phyloP scores from a whole-genome alignment of 1,140 invertebrate genomes.

The Nasonia longicornis region DNA sequence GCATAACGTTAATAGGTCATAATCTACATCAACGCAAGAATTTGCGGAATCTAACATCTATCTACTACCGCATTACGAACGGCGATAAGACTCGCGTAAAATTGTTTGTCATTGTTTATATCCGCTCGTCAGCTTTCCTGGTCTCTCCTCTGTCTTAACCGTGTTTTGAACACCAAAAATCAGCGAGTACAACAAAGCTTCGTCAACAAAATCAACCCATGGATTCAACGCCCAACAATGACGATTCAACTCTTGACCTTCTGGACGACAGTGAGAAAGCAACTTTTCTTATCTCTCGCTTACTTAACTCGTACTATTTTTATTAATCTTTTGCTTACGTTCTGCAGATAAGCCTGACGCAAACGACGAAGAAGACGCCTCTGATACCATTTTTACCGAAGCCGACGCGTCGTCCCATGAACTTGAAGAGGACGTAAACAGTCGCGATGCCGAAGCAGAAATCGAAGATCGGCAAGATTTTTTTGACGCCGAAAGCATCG shows the following conservation, averaged over 20 bases:
- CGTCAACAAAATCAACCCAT: background rate
- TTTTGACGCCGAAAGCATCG: background rate
- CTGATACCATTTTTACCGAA: background rate
- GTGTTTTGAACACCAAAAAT: background rate
- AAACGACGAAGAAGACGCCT: background rate
- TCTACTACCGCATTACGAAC: too few species aligned
- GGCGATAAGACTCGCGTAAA: too few species aligned
- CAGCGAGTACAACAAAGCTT: background rate
- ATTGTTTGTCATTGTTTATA: background rate
- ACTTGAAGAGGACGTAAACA: background rate
- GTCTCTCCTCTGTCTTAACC: background rate
- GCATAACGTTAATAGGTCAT: too few species aligned
- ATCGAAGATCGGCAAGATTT: constrained; percentile 11
- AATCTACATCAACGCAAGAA: too few species aligned
- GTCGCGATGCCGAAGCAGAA: background rate
- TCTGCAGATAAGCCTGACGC: constrained; percentile 1
- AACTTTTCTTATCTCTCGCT: background rate
- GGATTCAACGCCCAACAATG: background rate
- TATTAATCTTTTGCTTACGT: background rate
- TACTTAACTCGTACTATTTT: background rate
- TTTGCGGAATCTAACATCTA: too few species aligned
- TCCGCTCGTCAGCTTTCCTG: background rate
- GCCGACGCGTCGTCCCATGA: background rate
- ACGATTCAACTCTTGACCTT: background rate
- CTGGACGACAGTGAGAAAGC: background rate